A percentile compares a stretch with the other conserved stretches of the same genome.
phyloP scores from a whole-genome alignment of 92 coral and sea anemone species.

The Chrysogorgia sp. region DNA sequence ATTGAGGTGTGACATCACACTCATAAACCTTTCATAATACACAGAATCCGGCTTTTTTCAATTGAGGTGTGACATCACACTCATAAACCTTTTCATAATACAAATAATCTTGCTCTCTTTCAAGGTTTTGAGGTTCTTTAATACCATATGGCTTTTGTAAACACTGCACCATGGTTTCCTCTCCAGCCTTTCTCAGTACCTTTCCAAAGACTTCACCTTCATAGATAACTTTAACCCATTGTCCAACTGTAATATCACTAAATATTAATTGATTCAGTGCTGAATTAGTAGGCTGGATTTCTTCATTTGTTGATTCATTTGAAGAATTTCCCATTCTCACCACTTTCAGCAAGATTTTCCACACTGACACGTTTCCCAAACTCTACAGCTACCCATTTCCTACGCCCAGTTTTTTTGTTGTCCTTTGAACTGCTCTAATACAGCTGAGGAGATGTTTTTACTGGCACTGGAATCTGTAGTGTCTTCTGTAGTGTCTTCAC shows the following conservation, averaged over 20 bases:
- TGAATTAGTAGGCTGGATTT: not conserved
- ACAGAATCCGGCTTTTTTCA: slow-evolving; percentile 16
- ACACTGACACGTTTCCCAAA: slow-evolving; percentile 15
- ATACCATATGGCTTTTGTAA: slow-evolving; percentile 35
- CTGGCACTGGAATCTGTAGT: not conserved
- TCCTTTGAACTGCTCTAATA: not conserved
- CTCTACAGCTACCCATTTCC: slow-evolving; percentile 16
- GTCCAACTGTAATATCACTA: not conserved
- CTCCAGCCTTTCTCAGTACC: not conserved
- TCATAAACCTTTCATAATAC: slow-evolving; percentile 17
- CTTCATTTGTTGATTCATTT: not conserved
- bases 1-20: not conserved
- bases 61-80: not conserved
- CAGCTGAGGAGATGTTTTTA: slow-evolving; percentile 8
- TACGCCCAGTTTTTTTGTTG: not conserved
- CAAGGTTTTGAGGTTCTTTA: slow-evolving; percentile 26
- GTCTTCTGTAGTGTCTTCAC: not conserved
- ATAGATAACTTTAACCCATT: slow-evolving; percentile 21
- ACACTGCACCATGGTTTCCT: slow-evolving; percentile 16
- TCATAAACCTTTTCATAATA: slow-evolving; percentile 19
- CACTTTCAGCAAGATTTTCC: not conserved
- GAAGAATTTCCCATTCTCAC: not conserved
- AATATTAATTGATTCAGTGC: not conserved
- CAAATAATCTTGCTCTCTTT: slow-evolving; percentile 1
- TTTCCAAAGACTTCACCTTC: slow-evolving; percentile 31